Evolutionary conservation across 2,113 vertebrate species (phyloP), one percentile per base, ranked within the genome.

Genomic region (Cranoglanis bouderius): DNA sequence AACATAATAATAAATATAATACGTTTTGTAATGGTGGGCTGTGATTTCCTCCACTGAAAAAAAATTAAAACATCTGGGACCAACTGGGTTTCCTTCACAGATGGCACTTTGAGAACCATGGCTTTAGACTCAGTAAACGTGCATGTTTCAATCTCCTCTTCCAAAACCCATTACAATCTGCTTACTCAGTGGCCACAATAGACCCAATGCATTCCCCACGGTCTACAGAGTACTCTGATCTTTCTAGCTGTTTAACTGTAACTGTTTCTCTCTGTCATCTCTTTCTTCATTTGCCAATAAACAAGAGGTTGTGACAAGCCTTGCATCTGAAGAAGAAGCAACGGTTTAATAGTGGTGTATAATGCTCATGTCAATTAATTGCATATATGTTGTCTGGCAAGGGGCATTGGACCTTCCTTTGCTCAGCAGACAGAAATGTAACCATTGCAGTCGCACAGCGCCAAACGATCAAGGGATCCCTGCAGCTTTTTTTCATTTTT

Each of bases 301-400:
- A 88, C 32, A 90, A 84, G 70, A 86, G 53, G 70, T 88, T 72
- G 53, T 90, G 59, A 89, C 74, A 65, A 88, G 49, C 57, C 86
- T 55, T 32, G 26, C 72, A 63, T 88, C 83, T 87, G 35, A 88
- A 86, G 90, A 92, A 89, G 46, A 49, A 87, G 92, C 43, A 92
- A 93, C 91, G 12, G 87, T 85, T 94, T 92, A 88, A 89, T 84
- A 90, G 49, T 59, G 82, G 85, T 91, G 92, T 90, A 88, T 80
- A 80, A 74, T 82, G 88, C 84, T 78, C 88, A 65, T 85, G 89
- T 92, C 90, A 90, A 91, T 84, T 81, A 83, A 89, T 59, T 91
- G 70, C 87, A 87, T 87, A 74, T 61, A 32, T 89, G 85, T 86
- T 70, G 87, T 90, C 84, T 89, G 77, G 89, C 87, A 85, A 53